Evolutionary conservation across 2,797 vertebrate genomes (phyloP), one percentile per base, ranked within the genome.

Genomic region (Agapornis canus): DNA sequence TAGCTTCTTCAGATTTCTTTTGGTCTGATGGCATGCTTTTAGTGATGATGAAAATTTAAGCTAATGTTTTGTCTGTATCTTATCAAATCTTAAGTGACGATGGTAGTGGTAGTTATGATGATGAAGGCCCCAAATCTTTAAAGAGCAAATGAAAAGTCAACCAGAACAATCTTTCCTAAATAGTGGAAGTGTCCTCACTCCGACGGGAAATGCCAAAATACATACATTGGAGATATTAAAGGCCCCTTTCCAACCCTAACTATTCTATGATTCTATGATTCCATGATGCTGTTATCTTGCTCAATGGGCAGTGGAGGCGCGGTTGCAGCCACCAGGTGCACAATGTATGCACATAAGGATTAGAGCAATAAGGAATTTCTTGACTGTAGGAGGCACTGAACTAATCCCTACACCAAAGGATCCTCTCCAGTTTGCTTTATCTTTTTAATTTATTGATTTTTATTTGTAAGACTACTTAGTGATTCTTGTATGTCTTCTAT

Each of bases 331-430:
- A 42, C 12, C 23, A 25, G 0, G 1, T 51, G 27, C 8, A 15
- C 5, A 13, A 5, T 5, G 2, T 35, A 11, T 1, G 1, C 10
- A 10, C 20, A 1, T 5, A 22, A 12, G 10, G 39, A 45, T 82
- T 26, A 69, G 19, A 65, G 14, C 4, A 35, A 42, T 45, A 43
- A 47, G 52, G 10, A 39, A 23, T 23, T 43, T 89, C 43, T 73
- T 77, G 20, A 45, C 21, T 68, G 20, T 52, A 61, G n/a, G 26
- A 93, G 26, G 12, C 14, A 26, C 29, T 52, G 49, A 81, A 32
- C 42, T 71, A 81, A 68, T 86, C 29, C 59, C 13, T 59, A 6
- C 17, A 26, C 49, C 45, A 47, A 86, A 81, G 31, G 23, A 19
- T 63, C n/a, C 14, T 49, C 49, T 18, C 4, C 1, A 6, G 6